Conservation (phyloP, 2,113 vertebrate species). For the Sorex araneus region DNA sequence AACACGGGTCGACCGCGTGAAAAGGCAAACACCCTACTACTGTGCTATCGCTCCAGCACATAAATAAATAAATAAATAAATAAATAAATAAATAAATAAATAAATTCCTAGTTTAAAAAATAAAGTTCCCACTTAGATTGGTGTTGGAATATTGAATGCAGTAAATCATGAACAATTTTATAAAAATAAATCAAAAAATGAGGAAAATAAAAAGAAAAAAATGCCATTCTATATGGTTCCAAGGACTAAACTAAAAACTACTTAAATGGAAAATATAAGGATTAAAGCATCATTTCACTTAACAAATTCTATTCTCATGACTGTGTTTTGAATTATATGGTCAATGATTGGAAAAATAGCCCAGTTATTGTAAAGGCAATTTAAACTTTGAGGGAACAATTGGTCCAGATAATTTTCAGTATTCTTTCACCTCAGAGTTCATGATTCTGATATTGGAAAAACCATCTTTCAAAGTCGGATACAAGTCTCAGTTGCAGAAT, state of each 20-base stretch:
- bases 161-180: too few relatives aligned
- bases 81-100: too few relatives aligned
- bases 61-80: too few relatives aligned
- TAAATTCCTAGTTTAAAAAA: too few relatives aligned
- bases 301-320: neutral
- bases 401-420: neutral
- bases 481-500: neutral
- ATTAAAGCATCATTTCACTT: neutral
- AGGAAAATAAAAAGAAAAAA: too few relatives aligned
- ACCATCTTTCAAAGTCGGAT: conserved; percentile 7
- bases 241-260: neutral
- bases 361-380: neutral
- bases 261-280: neutral
- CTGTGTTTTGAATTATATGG: neutral
- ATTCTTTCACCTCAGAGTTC: neutral
- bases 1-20: too few relatives aligned
- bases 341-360: neutral
- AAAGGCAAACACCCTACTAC: too few relatives aligned
- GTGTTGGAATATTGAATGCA: too few relatives aligned
- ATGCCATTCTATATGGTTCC: neutral
- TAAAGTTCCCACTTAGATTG: too few relatives aligned
- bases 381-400: neutral
- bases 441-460: conserved; percentile 14
- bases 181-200: too few relatives aligned
- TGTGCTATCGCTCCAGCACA: too few relatives aligned